A percentile compares a stretch with the other conserved stretches of the same genome.
Evolutionary conservation across 2,888 invertebrate species (phyloP).

Genomic region (Nomada fucata): DNA sequence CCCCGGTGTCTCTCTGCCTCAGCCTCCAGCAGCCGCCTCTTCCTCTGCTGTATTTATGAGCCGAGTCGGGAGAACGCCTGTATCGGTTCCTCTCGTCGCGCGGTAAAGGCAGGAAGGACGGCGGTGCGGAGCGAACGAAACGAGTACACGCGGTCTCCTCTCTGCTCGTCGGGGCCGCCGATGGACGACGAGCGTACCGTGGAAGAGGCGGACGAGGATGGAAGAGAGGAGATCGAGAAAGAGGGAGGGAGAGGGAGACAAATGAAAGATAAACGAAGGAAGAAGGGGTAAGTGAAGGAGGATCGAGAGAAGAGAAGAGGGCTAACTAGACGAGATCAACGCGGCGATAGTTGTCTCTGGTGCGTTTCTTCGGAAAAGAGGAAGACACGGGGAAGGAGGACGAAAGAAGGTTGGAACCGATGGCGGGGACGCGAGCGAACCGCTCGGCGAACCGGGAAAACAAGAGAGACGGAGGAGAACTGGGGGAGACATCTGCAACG

Average conservation of each 20-base stretch:
- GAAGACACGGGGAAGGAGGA: slow-evolving; percentile 41
- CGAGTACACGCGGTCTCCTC: slow-evolving; percentile 34
- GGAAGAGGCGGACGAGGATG: neutral
- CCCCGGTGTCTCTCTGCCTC: slow-evolving; percentile 52
- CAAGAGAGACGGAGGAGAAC: slow-evolving; percentile 41
- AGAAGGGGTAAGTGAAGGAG: slow-evolving; percentile 8
- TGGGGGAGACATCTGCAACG: slow-evolving; percentile 64
- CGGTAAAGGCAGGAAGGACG: slow-evolving; percentile 46
- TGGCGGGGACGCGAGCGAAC: slow-evolving; percentile 7
- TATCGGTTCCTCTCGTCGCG: slow-evolving; percentile 58
- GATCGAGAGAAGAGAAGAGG: slow-evolving; percentile 63
- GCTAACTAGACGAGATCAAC: slow-evolving; percentile 82
- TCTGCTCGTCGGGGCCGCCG: slow-evolving; percentile 26
- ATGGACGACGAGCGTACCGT: slow-evolving; percentile 27
- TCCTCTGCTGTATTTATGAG: slow-evolving; percentile 78
- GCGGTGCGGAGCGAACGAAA: slow-evolving; percentile 47
- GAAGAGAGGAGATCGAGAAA: neutral
- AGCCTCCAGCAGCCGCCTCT: slow-evolving; percentile 40
- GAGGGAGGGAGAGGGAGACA: neutral
- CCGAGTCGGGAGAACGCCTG: slow-evolving; percentile 61
- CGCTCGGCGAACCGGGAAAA: slow-evolving; percentile 46
- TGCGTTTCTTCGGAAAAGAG: slow-evolving; percentile 68
- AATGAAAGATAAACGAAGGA: neutral
- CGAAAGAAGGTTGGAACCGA: slow-evolving; percentile 45
- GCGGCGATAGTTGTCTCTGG: slow-evolving; percentile 77